phyloP scores from a whole-genome alignment of 2,888 invertebrate species.

The Cryptocephalus moraei region DNA sequence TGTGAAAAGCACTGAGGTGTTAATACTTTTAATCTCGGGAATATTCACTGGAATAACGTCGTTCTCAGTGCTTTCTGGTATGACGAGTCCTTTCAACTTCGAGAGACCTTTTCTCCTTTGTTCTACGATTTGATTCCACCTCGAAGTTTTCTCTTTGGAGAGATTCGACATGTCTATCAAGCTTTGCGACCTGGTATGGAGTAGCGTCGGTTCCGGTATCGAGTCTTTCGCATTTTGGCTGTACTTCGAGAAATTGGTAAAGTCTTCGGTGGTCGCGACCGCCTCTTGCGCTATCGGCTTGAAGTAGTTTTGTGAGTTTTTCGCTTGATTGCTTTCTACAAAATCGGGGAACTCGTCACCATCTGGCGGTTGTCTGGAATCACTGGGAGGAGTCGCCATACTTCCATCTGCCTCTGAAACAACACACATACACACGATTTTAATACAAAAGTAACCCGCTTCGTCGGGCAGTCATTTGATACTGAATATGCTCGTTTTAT shows the following conservation, averaged over 20 bases:
- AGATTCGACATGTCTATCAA: constrained; percentile 37
- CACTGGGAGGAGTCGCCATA: constrained; percentile 46
- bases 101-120: constrained; percentile 74
- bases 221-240: constrained; percentile 13
- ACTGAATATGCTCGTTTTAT: no score
- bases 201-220: constrained; percentile 15
- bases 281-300: neutral
- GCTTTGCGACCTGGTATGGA: constrained; percentile 41
- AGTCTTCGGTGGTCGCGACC: constrained; percentile 11
- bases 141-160: constrained; percentile 30
- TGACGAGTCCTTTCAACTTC: constrained; percentile 78
- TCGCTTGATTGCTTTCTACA: constrained; percentile 41
- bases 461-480: no score
- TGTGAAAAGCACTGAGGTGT: constrained; percentile 25
- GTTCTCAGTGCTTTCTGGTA: constrained; percentile 58
- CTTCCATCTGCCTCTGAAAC: constrained; percentile 34
- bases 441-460: no score
- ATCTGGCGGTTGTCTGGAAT: constrained; percentile 69
- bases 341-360: constrained; percentile 73
- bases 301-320: constrained; percentile 1
- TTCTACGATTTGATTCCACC: constrained; percentile 66
- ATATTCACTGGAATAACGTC: constrained; percentile 43
- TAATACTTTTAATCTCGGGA: constrained; percentile 67
- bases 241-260: constrained; percentile 21
- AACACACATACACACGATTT: neutral